Evolutionary conservation across 2,797 vertebrate species (phyloP), one percentile per base, ranked within the genome.

Genomic region (Crax fasciolata): DNA sequence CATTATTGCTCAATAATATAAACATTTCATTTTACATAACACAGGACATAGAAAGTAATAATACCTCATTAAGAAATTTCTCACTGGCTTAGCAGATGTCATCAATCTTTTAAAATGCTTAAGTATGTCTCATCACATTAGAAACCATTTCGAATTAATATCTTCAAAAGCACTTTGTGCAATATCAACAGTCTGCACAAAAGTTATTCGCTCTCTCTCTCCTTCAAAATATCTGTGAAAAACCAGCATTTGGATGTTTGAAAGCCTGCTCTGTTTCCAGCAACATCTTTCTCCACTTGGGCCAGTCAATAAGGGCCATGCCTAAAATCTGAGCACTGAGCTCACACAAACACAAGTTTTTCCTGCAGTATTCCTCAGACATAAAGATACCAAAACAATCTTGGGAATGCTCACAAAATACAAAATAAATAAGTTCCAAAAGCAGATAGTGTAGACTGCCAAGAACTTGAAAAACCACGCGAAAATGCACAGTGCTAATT

Each of bases 1-100:
- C 49, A 81, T 57, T 85, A 87, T 44, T 83, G 49, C 52, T 96
- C 49, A 66, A 38, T 87, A 97, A 92, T 94, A 96, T 89, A 94
- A 82, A 58, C 91, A 94, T 87, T 96, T 89, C n/a, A 95, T 95
- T 97, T 94, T 90, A 62, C 35, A 86, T 82, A 94, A 91, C 57
- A 87, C 71, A 87, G 67, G 67, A 90, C 66, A 39, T 38, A 91
- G 48, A 90, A 93, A 89, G 38, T 57, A 95, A 90, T 79, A 95
- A 92, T 4, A 89, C 74, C 90, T 96, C 92, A 96, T 94, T 95
- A 96, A 77, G 84, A 93, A 90, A 85, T 78, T 93, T 96, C 80
- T 89, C 84, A 76, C 9, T 86, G 84, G 63, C 79, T 73, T 94
- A 95, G 79, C 32, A 76, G 57, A 48, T 14, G 52, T 52, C 67